Evolutionary conservation across 1,140 invertebrate genomes (phyloP), one percentile per base, ranked within the genome.

Genomic region (Acromyrmex heyeri): DNA sequence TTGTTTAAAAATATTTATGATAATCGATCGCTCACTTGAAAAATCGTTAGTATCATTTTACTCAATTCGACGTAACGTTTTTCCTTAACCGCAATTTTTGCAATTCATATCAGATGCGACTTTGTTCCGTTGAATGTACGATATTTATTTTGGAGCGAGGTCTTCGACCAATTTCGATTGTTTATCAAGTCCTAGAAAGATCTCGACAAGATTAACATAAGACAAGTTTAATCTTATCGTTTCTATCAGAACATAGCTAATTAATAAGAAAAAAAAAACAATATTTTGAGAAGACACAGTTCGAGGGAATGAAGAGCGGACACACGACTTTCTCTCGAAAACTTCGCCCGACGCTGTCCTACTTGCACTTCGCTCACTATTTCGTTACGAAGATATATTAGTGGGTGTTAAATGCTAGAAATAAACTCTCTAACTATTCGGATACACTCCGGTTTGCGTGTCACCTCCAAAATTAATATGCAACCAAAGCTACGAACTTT

Each of bases 391-490:
- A 75, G 24, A 61, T 57, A 30, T 48, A 83, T 83, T 73, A 83
- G 79, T 61, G 53, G 48, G 44, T 73, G 79, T 75, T 83, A 83
- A 83, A 18, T 44, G 79, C 79, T 73, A 83, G 79, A 83, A 83
- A 73, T 73, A 83, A 73, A 82, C 53, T 62, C 55, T 18, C 67
- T 44, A 72, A 82, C 64, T 69, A 59, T 18, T 64, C 59, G 53
- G 18, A 48, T 69, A 82, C 48, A 21, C 21, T 1, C 34, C 38
- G n/a, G 24, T 38, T 61, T 38, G 27, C 78, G 50, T 55, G 64
- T 70, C 24, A 38, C 21, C 34, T 70, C 59, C 24, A 53, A 70
- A 70, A 59, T 81, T 81, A 57, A 81, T 70, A 44, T 24, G 24
- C 44, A 24, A 78, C 57, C 16, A 50, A 64, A 69, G 14, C 24